Evolutionary conservation across 2,888 invertebrate genomes (phyloP).

Genomic region (Osmoderma eremita): DNA sequence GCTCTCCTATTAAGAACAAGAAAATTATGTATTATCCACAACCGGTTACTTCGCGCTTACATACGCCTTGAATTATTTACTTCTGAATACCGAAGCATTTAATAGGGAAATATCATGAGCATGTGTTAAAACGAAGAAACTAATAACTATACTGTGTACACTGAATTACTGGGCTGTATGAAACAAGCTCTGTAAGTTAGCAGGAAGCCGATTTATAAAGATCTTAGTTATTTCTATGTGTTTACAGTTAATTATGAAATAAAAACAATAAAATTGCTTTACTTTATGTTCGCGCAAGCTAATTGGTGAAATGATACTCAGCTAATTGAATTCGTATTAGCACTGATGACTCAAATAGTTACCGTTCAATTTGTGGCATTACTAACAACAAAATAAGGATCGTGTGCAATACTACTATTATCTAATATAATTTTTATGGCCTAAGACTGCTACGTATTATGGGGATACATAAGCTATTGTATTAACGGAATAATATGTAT

Average conservation of each 20-base stretch:
- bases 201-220: neutral
- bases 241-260: slow-evolving; percentile 19
- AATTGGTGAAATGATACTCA: neutral
- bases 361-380: slow-evolving; percentile 1
- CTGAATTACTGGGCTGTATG: neutral
- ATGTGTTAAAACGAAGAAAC: slow-evolving; percentile 31
- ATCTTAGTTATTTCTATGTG: neutral
- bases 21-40: slow-evolving; percentile 14
- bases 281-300: neutral
- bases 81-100: slow-evolving; percentile 15
- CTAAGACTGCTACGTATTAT: too few relatives aligned
- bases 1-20: slow-evolving; percentile 22
- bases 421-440: too few relatives aligned
- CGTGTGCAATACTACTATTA: too few relatives aligned
- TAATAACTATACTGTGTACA: slow-evolving; percentile 13
- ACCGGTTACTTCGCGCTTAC: neutral
- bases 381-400: neutral
- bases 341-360: slow-evolving; percentile 8
- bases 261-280: slow-evolving; percentile 17
- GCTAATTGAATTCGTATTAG: slow-evolving; percentile 10
- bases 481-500: too few relatives aligned
- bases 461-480: too few relatives aligned
- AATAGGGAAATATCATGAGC: slow-evolving; percentile 27
- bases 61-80: neutral
- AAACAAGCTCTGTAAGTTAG: neutral